Conservation (phyloP, 1,140 invertebrate genomes). For the Grapholita molesta region DNA sequence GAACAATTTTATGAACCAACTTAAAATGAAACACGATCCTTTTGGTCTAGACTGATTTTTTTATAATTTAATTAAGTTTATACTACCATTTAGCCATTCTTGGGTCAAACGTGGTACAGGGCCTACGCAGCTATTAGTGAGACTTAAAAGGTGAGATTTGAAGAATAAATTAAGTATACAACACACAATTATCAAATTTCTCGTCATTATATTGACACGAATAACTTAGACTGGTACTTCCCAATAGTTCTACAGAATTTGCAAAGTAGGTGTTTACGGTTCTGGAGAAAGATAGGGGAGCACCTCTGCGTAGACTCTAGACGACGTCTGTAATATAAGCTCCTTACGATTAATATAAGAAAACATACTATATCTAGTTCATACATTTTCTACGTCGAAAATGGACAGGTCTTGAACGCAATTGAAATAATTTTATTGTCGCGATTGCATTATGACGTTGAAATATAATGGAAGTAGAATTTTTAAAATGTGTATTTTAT, state of each 20-base stretch:
- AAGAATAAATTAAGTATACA: not conserved
- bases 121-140: not conserved
- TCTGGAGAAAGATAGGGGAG: not conserved
- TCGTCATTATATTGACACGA: not conserved
- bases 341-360: slow-evolving; percentile 17
- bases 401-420: slow-evolving; percentile 35
- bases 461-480: slow-evolving; percentile 77
- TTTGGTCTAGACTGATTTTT: slow-evolving; percentile 72
- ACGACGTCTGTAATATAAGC: not conserved
- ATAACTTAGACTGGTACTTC: not conserved
- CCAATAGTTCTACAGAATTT: not conserved
- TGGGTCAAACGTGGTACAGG: not conserved
- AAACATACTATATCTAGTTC: slow-evolving; percentile 27
- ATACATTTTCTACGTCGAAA: slow-evolving; percentile 43
- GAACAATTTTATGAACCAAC: slow-evolving; percentile 38
- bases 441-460: slow-evolving; percentile 59
- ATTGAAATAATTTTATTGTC: slow-evolving; percentile 69
- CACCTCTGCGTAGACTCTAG: not conserved
- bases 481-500: slow-evolving; percentile 56
- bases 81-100: slow-evolving; percentile 21
- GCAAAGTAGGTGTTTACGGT: not conserved
- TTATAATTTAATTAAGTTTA: slow-evolving; percentile 29
- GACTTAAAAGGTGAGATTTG: not conserved
- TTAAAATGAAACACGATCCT: slow-evolving; percentile 40
- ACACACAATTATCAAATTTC: not conserved